Evolutionary conservation across 2,797 vertebrate genomes (phyloP), one percentile per base, ranked within the genome.

Genomic region (Aphelocoma californica): DNA sequence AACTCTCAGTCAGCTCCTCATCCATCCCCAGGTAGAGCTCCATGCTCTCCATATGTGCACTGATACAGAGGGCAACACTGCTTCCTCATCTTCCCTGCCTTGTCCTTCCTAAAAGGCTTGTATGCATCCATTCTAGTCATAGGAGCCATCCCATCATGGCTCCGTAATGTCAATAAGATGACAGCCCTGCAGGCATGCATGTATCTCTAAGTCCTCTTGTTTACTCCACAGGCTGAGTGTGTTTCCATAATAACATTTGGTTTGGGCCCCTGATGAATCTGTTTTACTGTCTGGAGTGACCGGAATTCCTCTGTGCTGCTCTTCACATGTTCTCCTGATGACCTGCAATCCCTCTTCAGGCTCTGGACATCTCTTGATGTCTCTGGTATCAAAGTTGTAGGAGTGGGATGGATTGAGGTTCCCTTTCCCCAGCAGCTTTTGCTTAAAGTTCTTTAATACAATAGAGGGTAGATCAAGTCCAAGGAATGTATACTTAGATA

Each of bases 111-210:
- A n/a, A 65, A 58, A 24, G 51, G 20, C n/a, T 24, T 45, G 16
- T 38, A 29, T 58, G 19, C 13, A n/a, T 29, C 9, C 28, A 20
- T 32, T 65, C 16, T 19, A 80, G 38, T 14, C 75, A n/a, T 5
- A 24, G 44, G 18, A 64, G 8, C 10, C 36, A 36, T 28, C 3
- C 15, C 23, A 50, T 8, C 10, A 28, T 24, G 60, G 29, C 15
- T 72, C 58, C 18, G 4, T 8, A 19, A 18, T 25, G 23, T 51
- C 24, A 38, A 2, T 36, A 36, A 57, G 10, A 56, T n/a, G 29
- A 38, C 28, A 65, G 19, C 16, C 7, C 14, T 58, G 38, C 16
- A 65, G 24, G 7, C 7, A 7, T 8, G 4, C 0, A 0, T 19
- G 44, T 16, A 25, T n/a, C 11, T 29, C 23, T 3, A 14, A 72